Percentiles rank a stretch among this genome's conserved stretches.
Conservation (phyloP, 2,888 invertebrate species). For the Parasteatoda lunata region DNA sequence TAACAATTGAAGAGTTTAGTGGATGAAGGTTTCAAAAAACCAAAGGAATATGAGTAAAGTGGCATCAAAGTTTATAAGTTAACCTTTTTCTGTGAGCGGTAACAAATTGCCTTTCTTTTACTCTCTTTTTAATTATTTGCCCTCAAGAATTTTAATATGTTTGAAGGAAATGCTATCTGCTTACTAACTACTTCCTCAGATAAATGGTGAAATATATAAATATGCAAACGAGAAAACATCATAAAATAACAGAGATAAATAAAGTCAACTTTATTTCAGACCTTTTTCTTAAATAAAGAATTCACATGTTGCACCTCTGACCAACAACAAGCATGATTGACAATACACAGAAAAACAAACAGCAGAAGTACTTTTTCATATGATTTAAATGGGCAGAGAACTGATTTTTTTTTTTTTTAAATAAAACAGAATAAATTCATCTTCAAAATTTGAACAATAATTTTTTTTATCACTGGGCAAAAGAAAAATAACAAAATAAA, state of each 20-base stretch:
- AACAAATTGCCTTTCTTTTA: no score
- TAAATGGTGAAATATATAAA: no score
- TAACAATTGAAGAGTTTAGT: no score
- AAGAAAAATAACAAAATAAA: conserved; percentile 15
- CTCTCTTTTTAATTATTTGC: no score
- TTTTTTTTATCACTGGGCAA: conserved; percentile 53
- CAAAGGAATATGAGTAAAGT: no score
- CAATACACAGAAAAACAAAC: conserved; percentile 41
- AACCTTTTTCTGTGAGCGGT: no score
- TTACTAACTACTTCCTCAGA: no score
- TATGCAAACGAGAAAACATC: background rate
- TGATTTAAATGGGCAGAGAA: background rate
- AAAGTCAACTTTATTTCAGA: conserved; percentile 59
- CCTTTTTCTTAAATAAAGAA: conserved; percentile 54
- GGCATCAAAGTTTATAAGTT: no score
- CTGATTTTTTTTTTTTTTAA: background rate
- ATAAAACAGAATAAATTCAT: background rate
- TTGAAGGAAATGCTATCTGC: no score
- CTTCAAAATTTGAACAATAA: conserved; percentile 28
- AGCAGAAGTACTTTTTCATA: conserved; percentile 34
- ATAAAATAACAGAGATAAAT: conserved; percentile 37
- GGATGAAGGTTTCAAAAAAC: no score
- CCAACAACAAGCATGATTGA: conserved; percentile 36
- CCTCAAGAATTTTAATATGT: no score
- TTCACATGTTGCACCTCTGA: conserved; percentile 51